Conservation (phyloP, 2,113 vertebrate genomes). For the Cryptoleucopteryx plumbea region DNA sequence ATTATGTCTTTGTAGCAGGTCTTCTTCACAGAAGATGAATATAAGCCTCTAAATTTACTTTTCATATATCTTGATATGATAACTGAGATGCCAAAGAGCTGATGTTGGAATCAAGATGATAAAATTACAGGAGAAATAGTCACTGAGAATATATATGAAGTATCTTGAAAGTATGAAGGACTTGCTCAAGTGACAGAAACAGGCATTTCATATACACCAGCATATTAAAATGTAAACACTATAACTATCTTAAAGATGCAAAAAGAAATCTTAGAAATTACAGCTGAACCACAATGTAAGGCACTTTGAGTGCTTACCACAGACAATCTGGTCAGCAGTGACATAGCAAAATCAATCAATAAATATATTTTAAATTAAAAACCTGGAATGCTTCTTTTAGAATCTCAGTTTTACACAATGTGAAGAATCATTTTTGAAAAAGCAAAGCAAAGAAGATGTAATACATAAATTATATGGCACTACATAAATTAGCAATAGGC, state of each 20-base stretch:
- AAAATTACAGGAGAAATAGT: not conserved
- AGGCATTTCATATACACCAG: not conserved
- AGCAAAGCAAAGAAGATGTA: not conserved
- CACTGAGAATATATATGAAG: not conserved
- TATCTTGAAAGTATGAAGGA: not conserved
- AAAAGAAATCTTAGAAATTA: not conserved
- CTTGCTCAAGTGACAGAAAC: not conserved
- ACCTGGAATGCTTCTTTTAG: not conserved
- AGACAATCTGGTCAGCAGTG: not conserved
- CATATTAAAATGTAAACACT: not conserved
- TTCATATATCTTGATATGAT: not conserved
- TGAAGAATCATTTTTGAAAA: not conserved
- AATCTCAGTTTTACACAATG: not conserved
- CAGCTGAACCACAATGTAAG: not conserved
- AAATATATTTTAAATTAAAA: not conserved
- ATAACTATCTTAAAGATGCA: not conserved
- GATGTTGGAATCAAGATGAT: not conserved
- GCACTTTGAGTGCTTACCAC: not conserved
- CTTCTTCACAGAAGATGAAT: not conserved
- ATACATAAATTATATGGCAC: rapidly evolving
- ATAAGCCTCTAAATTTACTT: not conserved
- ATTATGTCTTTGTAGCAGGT: not conserved
- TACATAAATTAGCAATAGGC: not conserved
- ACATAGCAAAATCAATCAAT: not conserved
- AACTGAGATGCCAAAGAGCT: not conserved